Evolutionary conservation across 2,797 vertebrate genomes (phyloP).

Genomic region (Varecia variegata): DNA sequence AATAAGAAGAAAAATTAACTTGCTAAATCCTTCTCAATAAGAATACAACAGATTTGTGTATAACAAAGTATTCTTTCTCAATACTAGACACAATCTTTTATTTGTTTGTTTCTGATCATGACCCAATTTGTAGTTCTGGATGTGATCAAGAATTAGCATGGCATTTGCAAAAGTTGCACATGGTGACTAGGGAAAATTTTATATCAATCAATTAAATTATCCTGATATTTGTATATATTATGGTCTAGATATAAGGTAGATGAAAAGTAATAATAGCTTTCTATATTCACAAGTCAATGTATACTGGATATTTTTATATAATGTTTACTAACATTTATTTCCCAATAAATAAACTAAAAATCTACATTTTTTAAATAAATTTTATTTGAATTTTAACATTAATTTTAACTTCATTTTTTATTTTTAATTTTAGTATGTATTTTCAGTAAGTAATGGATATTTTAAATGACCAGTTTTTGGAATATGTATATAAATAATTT

Average conservation of each 20-base stretch:
- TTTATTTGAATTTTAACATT: not conserved
- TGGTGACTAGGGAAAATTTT: not conserved
- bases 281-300: not conserved
- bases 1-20: conserved; percentile 20
- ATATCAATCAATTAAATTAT: not conserved
- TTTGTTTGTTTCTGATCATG: not conserved
- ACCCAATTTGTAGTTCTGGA: not conserved
- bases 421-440: not conserved
- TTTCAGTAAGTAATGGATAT: not conserved
- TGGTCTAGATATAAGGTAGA: not conserved
- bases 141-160: not conserved
- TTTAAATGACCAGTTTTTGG: not conserved
- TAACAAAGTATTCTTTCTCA: not conserved
- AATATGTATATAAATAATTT: not conserved
- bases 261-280: not conserved
- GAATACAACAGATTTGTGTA: not conserved
- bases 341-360: not conserved
- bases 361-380: not conserved
- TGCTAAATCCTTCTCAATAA: not conserved
- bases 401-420: not conserved
- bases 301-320: not conserved
- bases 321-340: not conserved
- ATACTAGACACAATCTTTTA: not conserved
- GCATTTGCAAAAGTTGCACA: not conserved
- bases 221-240: not conserved